These are phyloP conservation scores for Numenius phaeopus DNA, from an alignment of 2,797 vertebrate genomes.

Conservation along the genomic window DNA sequence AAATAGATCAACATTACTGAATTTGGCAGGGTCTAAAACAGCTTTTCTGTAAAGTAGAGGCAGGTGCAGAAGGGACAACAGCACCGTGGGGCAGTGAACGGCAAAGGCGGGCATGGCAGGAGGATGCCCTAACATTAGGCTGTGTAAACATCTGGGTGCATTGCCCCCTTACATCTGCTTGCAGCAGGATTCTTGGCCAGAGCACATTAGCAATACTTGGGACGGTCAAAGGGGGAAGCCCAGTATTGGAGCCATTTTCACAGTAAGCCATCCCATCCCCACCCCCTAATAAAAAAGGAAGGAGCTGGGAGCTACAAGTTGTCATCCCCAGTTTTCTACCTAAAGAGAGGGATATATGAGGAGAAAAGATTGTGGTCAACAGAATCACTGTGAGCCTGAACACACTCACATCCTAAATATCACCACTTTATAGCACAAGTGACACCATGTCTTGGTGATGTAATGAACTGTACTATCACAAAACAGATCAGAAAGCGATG, in stretches of 20 bases:
- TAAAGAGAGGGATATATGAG: not conserved
- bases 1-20: conserved; percentile 38
- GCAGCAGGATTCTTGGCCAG: not conserved
- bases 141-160: not conserved
- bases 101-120: not conserved
- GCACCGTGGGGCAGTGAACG: accelerated
- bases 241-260: not conserved
- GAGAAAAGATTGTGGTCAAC: not conserved
- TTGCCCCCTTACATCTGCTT: not conserved
- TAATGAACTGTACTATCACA: not conserved
- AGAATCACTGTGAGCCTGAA: not conserved
- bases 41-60: not conserved
- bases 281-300: not conserved
- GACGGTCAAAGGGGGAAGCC: not conserved
- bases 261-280: not conserved
- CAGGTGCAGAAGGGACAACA: not conserved
- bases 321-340: not conserved
- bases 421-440: not conserved
- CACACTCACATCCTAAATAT: not conserved
- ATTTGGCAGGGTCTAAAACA: conserved; percentile 32
- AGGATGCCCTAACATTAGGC: no score
- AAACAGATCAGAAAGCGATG: not conserved
- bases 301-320: not conserved
- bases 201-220: not conserved
- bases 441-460: not conserved